Percentiles rank a stretch among this genome's conserved stretches.
phyloP scores from a whole-genome alignment of 1,140 invertebrate species.

The Oppia nitens region DNA sequence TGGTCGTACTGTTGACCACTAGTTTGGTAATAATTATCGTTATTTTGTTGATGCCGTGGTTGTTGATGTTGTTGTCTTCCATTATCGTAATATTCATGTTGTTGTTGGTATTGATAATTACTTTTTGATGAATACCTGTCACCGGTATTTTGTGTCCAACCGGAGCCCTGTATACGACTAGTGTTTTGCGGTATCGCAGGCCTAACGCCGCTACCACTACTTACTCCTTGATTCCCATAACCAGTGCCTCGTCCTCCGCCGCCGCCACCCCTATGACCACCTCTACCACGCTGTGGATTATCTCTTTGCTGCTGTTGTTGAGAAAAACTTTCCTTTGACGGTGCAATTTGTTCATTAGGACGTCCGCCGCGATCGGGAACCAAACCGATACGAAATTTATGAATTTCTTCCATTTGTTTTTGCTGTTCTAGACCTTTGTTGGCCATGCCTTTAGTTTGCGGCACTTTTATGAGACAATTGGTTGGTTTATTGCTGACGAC shows the following conservation, averaged over 20 bases:
- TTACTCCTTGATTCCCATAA: not conserved
- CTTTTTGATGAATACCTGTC: not conserved
- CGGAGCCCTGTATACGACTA: constrained; percentile 4
- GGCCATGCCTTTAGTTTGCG: constrained; percentile 10
- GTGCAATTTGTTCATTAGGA: constrained; percentile 5
- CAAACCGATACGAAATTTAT: constrained; percentile 14
- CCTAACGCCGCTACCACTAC: not conserved
- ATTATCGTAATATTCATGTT: not conserved
- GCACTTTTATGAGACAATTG: constrained; percentile 11
- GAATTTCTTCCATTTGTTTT: constrained; percentile 5
- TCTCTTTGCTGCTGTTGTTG: constrained; percentile 7
- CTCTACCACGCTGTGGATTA: not conserved
- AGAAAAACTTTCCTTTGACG: constrained; percentile 8
- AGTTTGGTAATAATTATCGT: constrained; percentile 2
- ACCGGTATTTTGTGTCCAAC: not conserved
- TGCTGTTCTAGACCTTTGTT: constrained; percentile 14
- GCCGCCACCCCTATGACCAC: not conserved
- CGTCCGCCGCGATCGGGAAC: constrained; percentile 18
- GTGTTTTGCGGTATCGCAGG: not conserved
- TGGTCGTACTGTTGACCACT: constrained; percentile 5
- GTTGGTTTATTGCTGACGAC: constrained; percentile 14
- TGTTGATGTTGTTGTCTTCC: not conserved
- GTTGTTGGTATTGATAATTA: not conserved
- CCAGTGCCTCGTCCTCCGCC: not conserved
- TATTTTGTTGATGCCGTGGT: not conserved